phyloP scores from a whole-genome alignment of 2,113 vertebrate species.

The Bos taurus region ARS-UCD2.0 NC_037331.1:4232001-4232500 shows the following conservation, averaged over 20 bases:
- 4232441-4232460: neutral
- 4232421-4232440: neutral
- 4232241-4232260: neutral
- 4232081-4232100: neutral
- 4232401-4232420: too few species aligned
- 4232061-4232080: neutral
- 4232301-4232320: neutral
- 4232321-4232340: neutral
- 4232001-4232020: neutral
- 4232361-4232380: neutral
- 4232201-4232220: neutral
- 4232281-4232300: neutral
- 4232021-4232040: neutral
- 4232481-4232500: neutral
- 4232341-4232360: neutral
- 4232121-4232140: neutral
- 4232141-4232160: neutral
- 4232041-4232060: neutral
- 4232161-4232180: neutral
- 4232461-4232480: neutral
- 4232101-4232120: neutral
- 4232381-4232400: neutral
- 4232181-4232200: neutral
- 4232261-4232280: neutral
- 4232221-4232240: neutral